phyloP scores from a whole-genome alignment of 2,888 invertebrate genomes.

The Neocrepidodera transversa region DNA sequence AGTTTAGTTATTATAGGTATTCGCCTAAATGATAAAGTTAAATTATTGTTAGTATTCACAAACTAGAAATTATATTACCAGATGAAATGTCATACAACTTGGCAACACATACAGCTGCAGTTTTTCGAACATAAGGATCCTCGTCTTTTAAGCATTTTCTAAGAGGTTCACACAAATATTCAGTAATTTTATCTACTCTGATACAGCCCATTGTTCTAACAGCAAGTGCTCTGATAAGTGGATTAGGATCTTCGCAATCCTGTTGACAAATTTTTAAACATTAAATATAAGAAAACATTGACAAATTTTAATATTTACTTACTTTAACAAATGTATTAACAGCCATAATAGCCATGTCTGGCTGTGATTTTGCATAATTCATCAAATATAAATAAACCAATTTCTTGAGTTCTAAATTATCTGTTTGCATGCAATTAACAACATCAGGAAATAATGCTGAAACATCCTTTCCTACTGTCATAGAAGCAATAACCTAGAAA shows the following conservation, averaged over 20 bases:
- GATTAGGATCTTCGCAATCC: slow-evolving; percentile 99
- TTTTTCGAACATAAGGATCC: slow-evolving; percentile 97
- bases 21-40: neutral
- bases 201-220: slow-evolving; percentile 99
- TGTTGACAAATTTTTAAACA: no score
- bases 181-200: slow-evolving; percentile 99
- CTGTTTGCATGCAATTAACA: slow-evolving; percentile 99
- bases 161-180: slow-evolving; percentile 97
- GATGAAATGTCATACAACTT: slow-evolving; percentile 96
- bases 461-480: slow-evolving; percentile 99
- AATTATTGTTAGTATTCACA: neutral
- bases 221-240: slow-evolving; percentile 95
- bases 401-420: slow-evolving; percentile 98
- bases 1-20: neutral
- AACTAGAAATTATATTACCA: slow-evolving; percentile 55
- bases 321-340: slow-evolving; percentile 99
- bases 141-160: slow-evolving; percentile 94
- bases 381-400: slow-evolving; percentile 97
- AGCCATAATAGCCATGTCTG: slow-evolving; percentile 99
- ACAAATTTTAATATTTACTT: no score
- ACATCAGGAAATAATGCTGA: slow-evolving; percentile 98
- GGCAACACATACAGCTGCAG: slow-evolving; percentile 99
- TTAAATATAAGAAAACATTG: no score
- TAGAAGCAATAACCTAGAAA: slow-evolving; percentile 95
- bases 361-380: slow-evolving; percentile 99